Evolutionary conservation across 2,888 invertebrate genomes (phyloP), one percentile per base, ranked within the genome.

Genomic region (Eupsilia transversa): DNA sequence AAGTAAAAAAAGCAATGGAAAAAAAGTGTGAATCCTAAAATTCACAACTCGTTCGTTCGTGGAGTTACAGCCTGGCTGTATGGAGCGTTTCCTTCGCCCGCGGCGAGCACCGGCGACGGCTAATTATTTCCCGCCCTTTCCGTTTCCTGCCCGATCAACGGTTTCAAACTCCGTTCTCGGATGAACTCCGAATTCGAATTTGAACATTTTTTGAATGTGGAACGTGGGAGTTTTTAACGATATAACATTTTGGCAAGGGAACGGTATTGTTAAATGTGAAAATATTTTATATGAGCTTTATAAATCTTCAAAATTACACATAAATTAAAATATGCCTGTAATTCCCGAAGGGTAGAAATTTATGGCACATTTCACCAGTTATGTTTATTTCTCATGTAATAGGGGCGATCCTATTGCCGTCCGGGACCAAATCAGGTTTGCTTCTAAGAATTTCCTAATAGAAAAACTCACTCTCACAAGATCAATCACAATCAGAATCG

Each of bases 91-190:
- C 93, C 93, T 91, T 90, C 60, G 94, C 94, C 94, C 69, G 87
- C 85, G 91, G 95, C 92, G 84, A 77, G 80, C 77, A 87, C 72
- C 85, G 88, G 89, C 89, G 90, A 89, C 88, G 89, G 94, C 94
- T 95, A 95, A 95, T 95, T 95, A 95, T 94, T 95, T 94, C 95
- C 95, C 94, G 94, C 94, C 90, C 91, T 94, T 94, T 93, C 93
- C 92, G 91, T 86, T 93, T 91, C 91, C 91, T 87, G 86, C 90
- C 88, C 91, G 90, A 92, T 92, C 88, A 89, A 86, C 86, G 86
- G 86, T 88, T 87, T 85, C 84, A 80, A 85, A 88, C 85, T 83
- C 77, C 72, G 77, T 59, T 54, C 79, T 76, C 87, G 86, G 80
- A 82, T 85, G 38, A 63, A 82, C 43, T 87, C 83, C 74, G 89